Conservation (phyloP, 2,113 vertebrate species). For the Rousettus leschenaultii region DNA sequence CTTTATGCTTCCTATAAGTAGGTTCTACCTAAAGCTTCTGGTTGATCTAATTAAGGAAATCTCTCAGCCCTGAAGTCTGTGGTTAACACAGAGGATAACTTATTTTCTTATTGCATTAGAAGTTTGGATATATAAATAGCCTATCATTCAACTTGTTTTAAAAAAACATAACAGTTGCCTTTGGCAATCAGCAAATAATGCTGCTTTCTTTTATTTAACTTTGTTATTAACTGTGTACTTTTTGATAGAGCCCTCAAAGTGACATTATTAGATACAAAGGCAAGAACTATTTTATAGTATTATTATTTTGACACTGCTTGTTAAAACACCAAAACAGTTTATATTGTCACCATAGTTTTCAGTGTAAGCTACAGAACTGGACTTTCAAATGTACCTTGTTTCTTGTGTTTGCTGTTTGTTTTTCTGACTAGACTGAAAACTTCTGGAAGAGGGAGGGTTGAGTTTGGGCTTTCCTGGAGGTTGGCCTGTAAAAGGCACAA, state of each 20-base stretch:
- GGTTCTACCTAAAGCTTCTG: constrained; percentile 47
- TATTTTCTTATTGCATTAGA: constrained; percentile 30
- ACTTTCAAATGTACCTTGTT: background rate
- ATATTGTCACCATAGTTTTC: background rate
- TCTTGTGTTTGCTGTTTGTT: background rate
- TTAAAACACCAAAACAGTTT: background rate
- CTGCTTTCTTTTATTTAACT: constrained; percentile 42
- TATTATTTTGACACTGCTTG: background rate
- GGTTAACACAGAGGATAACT: constrained; percentile 32
- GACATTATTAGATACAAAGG: background rate
- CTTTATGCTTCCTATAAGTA: constrained; percentile 53
- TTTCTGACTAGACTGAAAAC: background rate
- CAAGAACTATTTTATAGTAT: constrained; percentile 13
- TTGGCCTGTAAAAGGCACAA: background rate
- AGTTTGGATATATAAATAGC: constrained; percentile 55
- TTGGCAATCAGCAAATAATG: background rate
- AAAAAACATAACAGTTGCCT: constrained; percentile 50
- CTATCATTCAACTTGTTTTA: constrained; percentile 16
- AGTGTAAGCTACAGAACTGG: background rate
- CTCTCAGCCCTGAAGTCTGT: background rate
- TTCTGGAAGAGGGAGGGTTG: constrained; percentile 2
- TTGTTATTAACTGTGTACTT: background rate
- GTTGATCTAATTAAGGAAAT: constrained; percentile 63
- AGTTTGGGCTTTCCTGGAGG: background rate
- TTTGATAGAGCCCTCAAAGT: constrained; percentile 42